Evolutionary conservation across 2,888 invertebrate species (phyloP), one percentile per base, ranked within the genome.

Genomic region (Micoletzkya japonica): DNA sequence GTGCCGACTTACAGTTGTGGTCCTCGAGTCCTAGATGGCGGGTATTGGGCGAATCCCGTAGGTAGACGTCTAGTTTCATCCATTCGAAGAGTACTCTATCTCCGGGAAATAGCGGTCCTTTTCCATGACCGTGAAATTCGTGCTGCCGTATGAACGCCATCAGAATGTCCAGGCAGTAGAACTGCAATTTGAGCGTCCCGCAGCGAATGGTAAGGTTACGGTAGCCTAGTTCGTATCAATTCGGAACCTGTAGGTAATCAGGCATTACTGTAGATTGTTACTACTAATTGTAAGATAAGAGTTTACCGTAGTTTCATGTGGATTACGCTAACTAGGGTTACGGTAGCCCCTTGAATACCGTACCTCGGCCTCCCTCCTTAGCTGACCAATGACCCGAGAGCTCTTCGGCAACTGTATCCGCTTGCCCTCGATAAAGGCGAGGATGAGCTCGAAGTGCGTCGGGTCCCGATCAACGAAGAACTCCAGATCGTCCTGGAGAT

Each of bases 401-500:
- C 26, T 36, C 0, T 36, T 26, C 10, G 64, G 64, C 20, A 64
- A 28, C 20, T 17, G 34, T 50, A 64, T 36, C 10, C 52, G 64
- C 4, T 14, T 28, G 17, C 24, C 37, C 17, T 52, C n/a, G 28
- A 64, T 14, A 52, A 36, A 36, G 24, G 34, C 32, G 6, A 64
- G 52, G 6, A 64, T 64, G 2, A 64, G 24, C 4, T 36, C 52
- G 30, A 64, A 64, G 14, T 64, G 52, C 14, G 20, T 34, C 1
- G 64, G 64, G 24, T 64, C 64, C 10, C 64, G 64, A 10, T 64
- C 64, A 28, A 64, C 52, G 36, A 64, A 64, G 24, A 64, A 52
- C 30, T 64, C 39, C 4, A 64, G 61, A 30, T 61, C 49, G 28
- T 61, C 61, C 61, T 61, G 30, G 4, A 61, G 32, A n/a, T n/a